Evolutionary conservation across 2,797 vertebrate genomes (phyloP).

Genomic region (Coracias cyanogaster): DNA sequence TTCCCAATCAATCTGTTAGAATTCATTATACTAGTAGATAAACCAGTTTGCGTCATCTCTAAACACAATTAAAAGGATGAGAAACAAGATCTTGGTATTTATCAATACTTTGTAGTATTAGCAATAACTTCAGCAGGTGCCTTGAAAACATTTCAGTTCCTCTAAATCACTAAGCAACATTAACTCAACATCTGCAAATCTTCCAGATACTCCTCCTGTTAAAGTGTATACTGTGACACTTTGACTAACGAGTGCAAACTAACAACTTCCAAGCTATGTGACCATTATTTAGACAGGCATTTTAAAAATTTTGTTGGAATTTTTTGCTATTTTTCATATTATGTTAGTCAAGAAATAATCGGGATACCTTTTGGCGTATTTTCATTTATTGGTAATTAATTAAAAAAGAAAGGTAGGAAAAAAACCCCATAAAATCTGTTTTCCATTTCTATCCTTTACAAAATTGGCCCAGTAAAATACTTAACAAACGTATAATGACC

Average conservation of each 20-base stretch:
- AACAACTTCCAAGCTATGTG: neutral
- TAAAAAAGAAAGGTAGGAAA: neutral
- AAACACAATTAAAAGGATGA: neutral
- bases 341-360: neutral
- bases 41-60: neutral
- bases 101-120: neutral
- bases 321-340: neutral
- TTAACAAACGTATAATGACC: neutral
- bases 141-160: neutral
- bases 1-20: neutral
- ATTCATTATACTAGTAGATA: neutral
- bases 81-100: neutral
- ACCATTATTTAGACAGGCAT: neutral
- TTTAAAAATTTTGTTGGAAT: neutral
- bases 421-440: rapidly evolving
- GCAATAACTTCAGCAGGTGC: neutral
- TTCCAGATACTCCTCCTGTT: neutral
- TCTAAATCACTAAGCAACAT: neutral
- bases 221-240: neutral
- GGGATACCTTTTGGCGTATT: neutral
- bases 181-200: neutral
- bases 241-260: neutral
- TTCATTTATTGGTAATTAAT: neutral
- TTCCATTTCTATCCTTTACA: neutral
- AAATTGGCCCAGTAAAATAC: neutral